These are phyloP conservation scores for Musca domestica DNA, from an alignment of 1,140 invertebrate species.

Conservation along the genomic window DNA sequence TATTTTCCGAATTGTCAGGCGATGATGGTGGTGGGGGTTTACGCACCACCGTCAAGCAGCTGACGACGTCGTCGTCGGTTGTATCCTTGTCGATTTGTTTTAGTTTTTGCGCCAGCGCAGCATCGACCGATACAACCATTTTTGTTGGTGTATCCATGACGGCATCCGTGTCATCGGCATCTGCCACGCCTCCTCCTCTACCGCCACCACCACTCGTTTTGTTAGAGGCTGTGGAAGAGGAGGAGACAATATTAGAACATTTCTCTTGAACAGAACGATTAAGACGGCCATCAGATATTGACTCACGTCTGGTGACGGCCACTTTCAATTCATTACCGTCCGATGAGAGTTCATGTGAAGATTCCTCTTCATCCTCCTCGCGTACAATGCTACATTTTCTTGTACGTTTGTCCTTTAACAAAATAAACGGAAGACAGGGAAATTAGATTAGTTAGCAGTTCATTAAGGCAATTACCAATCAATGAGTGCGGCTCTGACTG, in stretches of 20 bases:
- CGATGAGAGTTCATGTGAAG: conserved; percentile 57
- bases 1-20: not conserved
- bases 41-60: conserved; percentile 37
- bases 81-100: conserved; percentile 44
- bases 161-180: conserved; percentile 42
- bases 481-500: not conserved
- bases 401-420: conserved; percentile 56
- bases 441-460: conserved; percentile 19
- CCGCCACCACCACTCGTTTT: conserved; percentile 11
- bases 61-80: conserved; percentile 28
- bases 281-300: conserved; percentile 63
- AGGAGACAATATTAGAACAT: conserved; percentile 27
- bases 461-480: not conserved
- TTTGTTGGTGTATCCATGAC: conserved; percentile 41
- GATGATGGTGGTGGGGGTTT: conserved; percentile 38
- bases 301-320: conserved; percentile 56
- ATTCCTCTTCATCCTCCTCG: conserved; percentile 79
- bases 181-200: conserved; percentile 12
- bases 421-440: conserved; percentile 2
- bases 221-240: not conserved
- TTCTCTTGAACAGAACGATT: conserved; percentile 59
- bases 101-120: conserved; percentile 43
- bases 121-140: conserved; percentile 40
- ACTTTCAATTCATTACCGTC: conserved; percentile 55
- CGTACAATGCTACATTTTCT: conserved; percentile 86